phyloP scores from a whole-genome alignment of 2,113 vertebrate genomes.

The Xiphophorus hellerii region DNA sequence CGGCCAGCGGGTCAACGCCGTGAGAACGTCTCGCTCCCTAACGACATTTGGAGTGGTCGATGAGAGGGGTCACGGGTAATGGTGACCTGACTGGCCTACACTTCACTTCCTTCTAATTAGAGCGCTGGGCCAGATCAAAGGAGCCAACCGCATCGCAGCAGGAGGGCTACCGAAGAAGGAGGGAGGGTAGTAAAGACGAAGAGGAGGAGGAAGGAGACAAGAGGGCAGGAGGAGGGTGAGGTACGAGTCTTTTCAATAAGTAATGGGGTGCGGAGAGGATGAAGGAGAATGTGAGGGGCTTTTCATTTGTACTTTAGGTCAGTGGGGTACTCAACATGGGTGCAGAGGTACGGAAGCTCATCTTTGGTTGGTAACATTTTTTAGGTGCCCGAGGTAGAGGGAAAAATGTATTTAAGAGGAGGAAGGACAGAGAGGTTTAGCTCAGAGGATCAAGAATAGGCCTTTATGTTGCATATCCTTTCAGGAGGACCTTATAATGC shows the following conservation, averaged over 20 bases:
- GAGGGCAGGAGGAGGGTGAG: conserved; percentile 44
- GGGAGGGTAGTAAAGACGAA: conserved; percentile 67
- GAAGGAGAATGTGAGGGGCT: conserved; percentile 36
- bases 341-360: conserved; percentile 45
- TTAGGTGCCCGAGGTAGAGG: conserved; percentile 40
- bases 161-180: conserved; percentile 90
- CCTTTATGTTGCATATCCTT: conserved; percentile 48
- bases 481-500: conserved; percentile 38
- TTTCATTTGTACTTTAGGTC: conserved; percentile 67
- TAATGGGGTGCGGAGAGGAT: conserved; percentile 60
- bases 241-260: conserved; percentile 63
- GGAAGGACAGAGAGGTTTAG: conserved; percentile 33
- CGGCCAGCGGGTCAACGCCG: conserved; percentile 78
- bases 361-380: conserved; percentile 56
- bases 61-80: conserved; percentile 86
- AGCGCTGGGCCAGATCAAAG: conserved; percentile 92
- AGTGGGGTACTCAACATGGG: conserved; percentile 63
- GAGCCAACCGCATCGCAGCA: conserved; percentile 85
- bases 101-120: conserved; percentile 99
- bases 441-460: conserved; percentile 33
- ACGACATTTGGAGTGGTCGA: conserved; percentile 91
- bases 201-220: conserved; percentile 41
- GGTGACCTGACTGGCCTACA: conserved; percentile 94
- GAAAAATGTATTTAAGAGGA: conserved; percentile 44
- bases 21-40: conserved; percentile 86